phyloP scores from a whole-genome alignment of 2,113 vertebrate genomes.

The Seriola aureovittata region DNA sequence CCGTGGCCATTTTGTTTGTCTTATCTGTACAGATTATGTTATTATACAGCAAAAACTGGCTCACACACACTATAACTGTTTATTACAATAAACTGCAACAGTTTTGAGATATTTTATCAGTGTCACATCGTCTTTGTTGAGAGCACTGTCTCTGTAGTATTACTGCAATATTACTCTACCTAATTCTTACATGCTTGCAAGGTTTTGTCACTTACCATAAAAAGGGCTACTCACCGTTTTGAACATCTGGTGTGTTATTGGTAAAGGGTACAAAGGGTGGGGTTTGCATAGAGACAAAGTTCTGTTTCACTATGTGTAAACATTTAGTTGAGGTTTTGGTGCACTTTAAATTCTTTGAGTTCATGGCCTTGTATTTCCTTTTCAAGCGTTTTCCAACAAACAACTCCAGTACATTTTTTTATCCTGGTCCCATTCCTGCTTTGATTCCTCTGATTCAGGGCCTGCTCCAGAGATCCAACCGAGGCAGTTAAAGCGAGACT shows the following conservation, averaged over 20 bases:
- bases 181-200: no score
- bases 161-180: neutral
- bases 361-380: neutral
- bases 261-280: neutral
- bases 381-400: neutral
- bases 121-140: neutral
- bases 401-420: neutral
- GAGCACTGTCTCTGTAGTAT: neutral
- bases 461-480: conserved; percentile 88
- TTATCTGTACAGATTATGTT: neutral
- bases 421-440: neutral
- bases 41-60: neutral
- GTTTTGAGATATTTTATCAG: neutral
- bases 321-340: neutral
- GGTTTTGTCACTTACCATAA: neutral
- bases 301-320: neutral
- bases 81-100: no score
- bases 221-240: neutral
- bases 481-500: conserved; percentile 84
- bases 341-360: neutral
- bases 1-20: neutral
- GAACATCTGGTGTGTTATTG: neutral
- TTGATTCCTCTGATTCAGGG: conserved; percentile 71
- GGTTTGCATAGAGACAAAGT: conserved; percentile 5
- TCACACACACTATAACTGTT: neutral